Evolutionary conservation across 2,797 vertebrate species (phyloP).

Genomic region (Lacerta bilineata): DNA sequence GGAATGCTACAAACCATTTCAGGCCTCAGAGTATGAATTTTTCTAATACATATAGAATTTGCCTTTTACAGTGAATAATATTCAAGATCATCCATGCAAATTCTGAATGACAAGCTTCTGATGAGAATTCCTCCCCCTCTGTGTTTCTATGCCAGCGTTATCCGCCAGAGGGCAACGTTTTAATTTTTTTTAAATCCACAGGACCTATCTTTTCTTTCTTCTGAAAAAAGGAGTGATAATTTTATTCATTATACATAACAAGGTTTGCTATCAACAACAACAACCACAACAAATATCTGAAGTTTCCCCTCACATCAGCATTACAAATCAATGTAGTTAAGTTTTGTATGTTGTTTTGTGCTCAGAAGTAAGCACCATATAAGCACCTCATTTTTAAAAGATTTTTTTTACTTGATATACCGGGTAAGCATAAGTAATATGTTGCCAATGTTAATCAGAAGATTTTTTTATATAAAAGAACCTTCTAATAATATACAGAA

Average conservation of each 20-base stretch:
- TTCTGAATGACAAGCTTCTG: not conserved
- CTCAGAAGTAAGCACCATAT: not conserved
- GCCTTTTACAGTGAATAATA: not conserved
- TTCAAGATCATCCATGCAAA: not conserved
- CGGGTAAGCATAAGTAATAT: not conserved
- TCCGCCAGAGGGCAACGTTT: not conserved
- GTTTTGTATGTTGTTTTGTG: conserved; percentile 1
- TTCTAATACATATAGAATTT: not conserved
- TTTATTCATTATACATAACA: not conserved
- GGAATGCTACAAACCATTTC: not conserved
- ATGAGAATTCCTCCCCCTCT: not conserved
- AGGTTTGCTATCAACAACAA: not conserved
- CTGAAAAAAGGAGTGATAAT: not conserved
- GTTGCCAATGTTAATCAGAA: not conserved
- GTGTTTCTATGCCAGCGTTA: conserved; percentile 27
- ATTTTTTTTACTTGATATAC: too few relatives aligned
- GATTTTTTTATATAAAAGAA: too few relatives aligned
- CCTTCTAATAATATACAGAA: not conserved
- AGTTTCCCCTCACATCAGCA: not conserved
- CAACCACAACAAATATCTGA: too few relatives aligned
- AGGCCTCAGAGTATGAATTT: not conserved
- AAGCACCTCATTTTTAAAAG: too few relatives aligned
- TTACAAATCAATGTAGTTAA: not conserved
- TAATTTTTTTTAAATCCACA: not conserved
- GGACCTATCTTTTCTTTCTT: conserved; percentile 36